These are phyloP conservation scores for Amblyjoppa fuscipennis DNA, from an alignment of 2,888 invertebrate genomes.

Conservation along the genomic window DNA sequence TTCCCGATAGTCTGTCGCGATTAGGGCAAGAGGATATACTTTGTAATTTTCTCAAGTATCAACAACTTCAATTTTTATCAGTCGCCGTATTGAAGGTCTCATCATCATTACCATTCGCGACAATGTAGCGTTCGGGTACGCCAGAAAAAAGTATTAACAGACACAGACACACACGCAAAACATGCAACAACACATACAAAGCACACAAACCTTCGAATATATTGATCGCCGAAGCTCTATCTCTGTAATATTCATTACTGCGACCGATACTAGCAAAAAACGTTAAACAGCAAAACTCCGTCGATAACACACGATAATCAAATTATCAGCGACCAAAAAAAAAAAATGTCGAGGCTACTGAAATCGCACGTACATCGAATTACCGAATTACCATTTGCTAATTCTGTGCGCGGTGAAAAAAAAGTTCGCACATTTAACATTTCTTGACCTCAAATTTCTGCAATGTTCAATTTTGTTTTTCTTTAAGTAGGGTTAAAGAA, in stretches of 20 bases:
- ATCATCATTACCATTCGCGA: constrained; percentile 42
- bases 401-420: neutral
- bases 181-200: neutral
- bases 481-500: neutral
- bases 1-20: neutral
- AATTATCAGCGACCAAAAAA: constrained; percentile 12
- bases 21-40: neutral
- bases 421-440: neutral
- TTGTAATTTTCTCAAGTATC: neutral
- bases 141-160: neutral
- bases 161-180: neutral
- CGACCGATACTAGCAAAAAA: neutral
- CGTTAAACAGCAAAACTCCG: neutral
- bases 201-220: constrained; percentile 12
- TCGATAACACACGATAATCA: constrained; percentile 18
- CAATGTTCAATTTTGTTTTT: neutral
- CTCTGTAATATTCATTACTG: neutral
- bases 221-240: constrained; percentile 3
- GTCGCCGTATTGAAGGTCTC: neutral
- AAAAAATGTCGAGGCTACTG: neutral
- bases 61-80: constrained; percentile 14
- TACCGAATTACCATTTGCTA: neutral
- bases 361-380: neutral
- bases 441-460: too few species aligned
- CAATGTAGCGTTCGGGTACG: constrained; percentile 7